Evolutionary conservation across 2,888 invertebrate genomes (phyloP), one percentile per base, ranked within the genome.

Genomic region (Apomyelois bistriatella): DNA sequence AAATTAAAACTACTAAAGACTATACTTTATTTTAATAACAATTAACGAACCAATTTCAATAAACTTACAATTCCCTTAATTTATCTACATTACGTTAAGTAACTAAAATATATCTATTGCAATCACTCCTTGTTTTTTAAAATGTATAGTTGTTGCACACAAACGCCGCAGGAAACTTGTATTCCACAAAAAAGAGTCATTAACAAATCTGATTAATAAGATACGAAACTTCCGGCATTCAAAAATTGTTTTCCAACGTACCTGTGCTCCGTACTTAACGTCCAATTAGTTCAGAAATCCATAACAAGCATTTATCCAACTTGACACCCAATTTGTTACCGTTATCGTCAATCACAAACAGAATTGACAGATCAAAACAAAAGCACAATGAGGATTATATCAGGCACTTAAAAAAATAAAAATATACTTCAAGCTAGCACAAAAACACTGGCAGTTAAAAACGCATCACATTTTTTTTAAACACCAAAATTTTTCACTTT

Each of bases 401-500:
- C 53, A 53, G 56, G 53, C 28, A 36, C 53, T 52, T 48, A 46
- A 53, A 55, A 55, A 15, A 32, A 49, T 52, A 54, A 38, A 53
- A 54, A 37, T 15, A 54, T 48, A 38, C 49, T 32, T 22, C 15
- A 16, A 4, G n/a, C n/a, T n/a, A n/a, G 43, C 56, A 53, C 51
- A 54, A 50, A 37, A 40, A 52, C 51, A 53, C 53, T 50, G 56
- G 49, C 49, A 60, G 54, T 58, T 52, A 50, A 56, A 54, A 53
- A 58, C 58, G 43, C 47, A 57, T 49, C 53, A 49, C 43, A 13
- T 54, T 51, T 56, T 57, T 51, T 28, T 37, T 48, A 52, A 16
- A 35, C 52, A 54, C 37, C 49, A 55, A 42, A 52, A 62, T 61
- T 61, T 68, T 63, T 65, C 57, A 64, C 64, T 61, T 54, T 32